A percentile compares a stretch with the other conserved stretches of the same genome.
Evolutionary conservation across 92 coral and sea anemone species (phyloP).

Genomic region (Anthopleura xanthogrammica): DNA sequence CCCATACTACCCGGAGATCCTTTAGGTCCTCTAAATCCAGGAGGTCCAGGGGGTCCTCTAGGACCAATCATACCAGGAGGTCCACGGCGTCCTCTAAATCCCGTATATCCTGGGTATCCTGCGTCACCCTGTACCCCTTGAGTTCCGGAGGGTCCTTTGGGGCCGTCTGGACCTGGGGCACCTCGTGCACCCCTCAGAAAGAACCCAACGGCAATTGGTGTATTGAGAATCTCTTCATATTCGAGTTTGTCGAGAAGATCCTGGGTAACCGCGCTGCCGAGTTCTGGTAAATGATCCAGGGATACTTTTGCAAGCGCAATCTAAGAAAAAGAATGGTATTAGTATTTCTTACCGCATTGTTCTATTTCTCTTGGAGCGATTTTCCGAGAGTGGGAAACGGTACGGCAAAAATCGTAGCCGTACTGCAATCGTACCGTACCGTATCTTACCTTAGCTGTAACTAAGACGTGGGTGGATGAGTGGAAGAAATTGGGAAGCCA

Average conservation of each 20-base stretch:
- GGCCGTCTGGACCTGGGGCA: slow-evolving; percentile 76
- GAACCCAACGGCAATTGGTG: slow-evolving; percentile 80
- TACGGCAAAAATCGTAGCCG: too few species aligned
- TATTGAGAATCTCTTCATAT: slow-evolving; percentile 67
- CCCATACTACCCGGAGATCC: slow-evolving; percentile 69
- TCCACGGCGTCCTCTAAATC: slow-evolving; percentile 69
- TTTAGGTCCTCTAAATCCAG: slow-evolving; percentile 64
- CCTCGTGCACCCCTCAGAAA: slow-evolving; percentile 84
- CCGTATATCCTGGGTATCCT: slow-evolving; percentile 72
- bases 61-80: slow-evolving; percentile 69
- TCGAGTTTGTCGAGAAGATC: slow-evolving; percentile 73
- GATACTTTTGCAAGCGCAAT: slow-evolving; percentile 32
- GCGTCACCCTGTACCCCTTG: slow-evolving; percentile 60
- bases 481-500: too few species aligned
- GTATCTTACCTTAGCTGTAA: too few species aligned
- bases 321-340: slow-evolving; percentile 15
- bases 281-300: slow-evolving; percentile 66
- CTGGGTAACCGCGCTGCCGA: slow-evolving; percentile 79
- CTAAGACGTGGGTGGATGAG: too few species aligned
- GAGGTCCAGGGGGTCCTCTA: slow-evolving; percentile 70
- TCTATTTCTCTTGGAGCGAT: too few species aligned
- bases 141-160: slow-evolving; percentile 73
- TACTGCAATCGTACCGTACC: too few species aligned
- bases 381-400: too few species aligned
- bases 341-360: too few species aligned